phyloP scores from a whole-genome alignment of 2,113 vertebrate genomes.

The Hippocampus barbouri region DNA sequence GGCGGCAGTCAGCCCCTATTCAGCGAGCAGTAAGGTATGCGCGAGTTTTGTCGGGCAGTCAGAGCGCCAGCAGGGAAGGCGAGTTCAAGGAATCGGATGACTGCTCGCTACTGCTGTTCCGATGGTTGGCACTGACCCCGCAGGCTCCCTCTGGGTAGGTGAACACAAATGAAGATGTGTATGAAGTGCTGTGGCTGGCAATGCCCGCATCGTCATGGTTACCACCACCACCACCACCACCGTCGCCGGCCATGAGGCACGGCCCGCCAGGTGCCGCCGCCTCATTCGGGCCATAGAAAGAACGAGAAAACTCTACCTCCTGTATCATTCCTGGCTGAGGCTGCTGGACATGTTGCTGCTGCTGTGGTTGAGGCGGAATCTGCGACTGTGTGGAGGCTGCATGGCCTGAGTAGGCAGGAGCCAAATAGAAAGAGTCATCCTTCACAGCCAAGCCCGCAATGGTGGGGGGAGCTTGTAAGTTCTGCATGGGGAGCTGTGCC shows the following conservation, averaged over 20 bases:
- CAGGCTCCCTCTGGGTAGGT: conserved; percentile 98
- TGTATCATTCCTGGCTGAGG: conserved; percentile 76
- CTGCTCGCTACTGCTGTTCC: conserved; percentile 95
- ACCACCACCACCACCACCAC: conserved; percentile 63
- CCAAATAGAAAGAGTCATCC: conserved; percentile 83
- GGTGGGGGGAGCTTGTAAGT: conserved; percentile 62
- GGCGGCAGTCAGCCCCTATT: conserved; percentile 35
- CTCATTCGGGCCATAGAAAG: conserved; percentile 87
- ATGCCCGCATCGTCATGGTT: conserved; percentile 70
- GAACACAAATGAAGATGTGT: conserved; percentile 99
- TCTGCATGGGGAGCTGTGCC: conserved; percentile 54
- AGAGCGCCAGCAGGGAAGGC: conserved; percentile 92
- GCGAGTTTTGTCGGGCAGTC: conserved; percentile 67
- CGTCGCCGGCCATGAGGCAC: conserved; percentile 74
- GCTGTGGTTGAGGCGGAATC: conserved; percentile 62
- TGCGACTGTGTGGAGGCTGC: conserved; percentile 68
- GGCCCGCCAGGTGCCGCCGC: conserved; percentile 72
- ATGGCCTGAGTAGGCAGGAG: conserved; percentile 74
- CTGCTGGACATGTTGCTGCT: conserved; percentile 61
- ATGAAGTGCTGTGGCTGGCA: conserved; percentile 86
- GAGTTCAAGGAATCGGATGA: conserved; percentile 93
- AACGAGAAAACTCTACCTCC: conserved; percentile 88
- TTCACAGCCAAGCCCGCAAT: conserved; percentile 77
- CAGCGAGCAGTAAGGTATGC: conserved; percentile 34
- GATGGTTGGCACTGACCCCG: conserved; percentile 86